These are phyloP conservation scores for Oncopeltus fasciatus DNA, from an alignment of 1,140 invertebrate genomes.

Conservation along the genomic window DNA sequence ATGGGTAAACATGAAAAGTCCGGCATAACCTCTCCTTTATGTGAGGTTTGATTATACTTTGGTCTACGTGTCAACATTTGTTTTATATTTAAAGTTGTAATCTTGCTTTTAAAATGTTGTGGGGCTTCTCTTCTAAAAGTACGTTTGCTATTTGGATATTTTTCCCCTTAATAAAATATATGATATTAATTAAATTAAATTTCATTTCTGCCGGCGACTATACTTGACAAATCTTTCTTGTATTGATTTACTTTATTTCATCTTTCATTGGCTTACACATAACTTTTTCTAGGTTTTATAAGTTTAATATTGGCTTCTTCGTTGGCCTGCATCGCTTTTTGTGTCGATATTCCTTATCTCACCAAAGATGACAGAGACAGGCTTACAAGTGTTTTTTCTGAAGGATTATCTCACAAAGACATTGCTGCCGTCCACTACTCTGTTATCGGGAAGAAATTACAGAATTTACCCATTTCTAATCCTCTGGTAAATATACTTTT, in stretches of 20 bases:
- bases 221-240: too few species aligned
- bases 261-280: neutral
- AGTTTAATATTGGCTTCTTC: neutral
- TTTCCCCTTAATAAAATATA: too few species aligned
- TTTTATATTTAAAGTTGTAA: too few species aligned
- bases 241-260: neutral
- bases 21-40: too few species aligned
- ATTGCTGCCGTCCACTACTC: constrained; percentile 38
- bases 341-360: constrained; percentile 24
- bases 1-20: too few species aligned
- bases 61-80: too few species aligned
- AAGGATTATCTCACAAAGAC: constrained; percentile 37
- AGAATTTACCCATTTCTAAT: constrained; percentile 35
- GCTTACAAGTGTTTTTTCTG: constrained; percentile 38
- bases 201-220: too few species aligned
- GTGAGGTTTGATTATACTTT: too few species aligned
- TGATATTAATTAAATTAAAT: too few species aligned
- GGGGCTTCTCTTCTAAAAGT: too few species aligned
- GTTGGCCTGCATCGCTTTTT: neutral
- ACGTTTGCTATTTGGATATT: too few species aligned
- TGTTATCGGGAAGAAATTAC: constrained; percentile 37
- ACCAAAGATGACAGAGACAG: constrained; percentile 36
- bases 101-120: too few species aligned
- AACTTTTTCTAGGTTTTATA: neutral
- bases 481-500: constrained; percentile 31